These are phyloP conservation scores for Microcebus griseorufus DNA, from an alignment of 2,113 vertebrate genomes.

Conservation along the genomic window DNA sequence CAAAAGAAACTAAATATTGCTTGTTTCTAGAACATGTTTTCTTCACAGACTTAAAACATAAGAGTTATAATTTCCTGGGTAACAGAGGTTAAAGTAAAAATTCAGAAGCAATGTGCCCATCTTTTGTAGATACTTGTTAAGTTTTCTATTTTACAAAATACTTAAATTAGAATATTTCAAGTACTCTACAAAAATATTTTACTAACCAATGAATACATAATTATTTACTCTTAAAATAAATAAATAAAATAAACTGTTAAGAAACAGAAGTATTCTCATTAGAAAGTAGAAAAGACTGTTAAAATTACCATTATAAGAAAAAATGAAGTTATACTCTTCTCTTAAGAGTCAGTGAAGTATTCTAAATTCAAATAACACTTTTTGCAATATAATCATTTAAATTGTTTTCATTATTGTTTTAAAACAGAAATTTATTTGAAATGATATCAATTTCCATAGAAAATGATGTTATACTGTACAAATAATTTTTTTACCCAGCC, in stretches of 20 bases:
- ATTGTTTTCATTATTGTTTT: conserved; percentile 34
- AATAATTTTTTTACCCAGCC: background rate
- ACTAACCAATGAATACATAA: background rate
- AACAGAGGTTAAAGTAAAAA: background rate
- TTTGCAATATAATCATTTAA: background rate
- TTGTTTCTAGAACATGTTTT: background rate
- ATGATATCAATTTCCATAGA: background rate
- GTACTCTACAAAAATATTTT: conserved; percentile 6
- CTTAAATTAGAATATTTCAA: conserved; percentile 42
- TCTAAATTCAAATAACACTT: conserved; percentile 43
- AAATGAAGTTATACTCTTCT: conserved; percentile 41
- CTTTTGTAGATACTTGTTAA: background rate
- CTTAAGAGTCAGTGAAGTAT: background rate
- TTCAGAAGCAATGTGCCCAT: background rate
- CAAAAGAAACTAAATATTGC: background rate
- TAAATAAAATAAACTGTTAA: conserved; percentile 25
- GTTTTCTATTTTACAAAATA: background rate
- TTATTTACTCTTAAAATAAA: conserved; percentile 26
- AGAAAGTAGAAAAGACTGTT: conserved; percentile 23
- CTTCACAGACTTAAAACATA: background rate
- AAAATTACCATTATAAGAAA: background rate
- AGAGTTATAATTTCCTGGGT: background rate
- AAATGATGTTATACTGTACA: background rate
- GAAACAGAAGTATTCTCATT: conserved; percentile 9
- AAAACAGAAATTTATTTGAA: conserved; percentile 34